Base-by-base conservation (phyloP, 2,888 invertebrate genomes). In the Graphium colonna region DNA sequence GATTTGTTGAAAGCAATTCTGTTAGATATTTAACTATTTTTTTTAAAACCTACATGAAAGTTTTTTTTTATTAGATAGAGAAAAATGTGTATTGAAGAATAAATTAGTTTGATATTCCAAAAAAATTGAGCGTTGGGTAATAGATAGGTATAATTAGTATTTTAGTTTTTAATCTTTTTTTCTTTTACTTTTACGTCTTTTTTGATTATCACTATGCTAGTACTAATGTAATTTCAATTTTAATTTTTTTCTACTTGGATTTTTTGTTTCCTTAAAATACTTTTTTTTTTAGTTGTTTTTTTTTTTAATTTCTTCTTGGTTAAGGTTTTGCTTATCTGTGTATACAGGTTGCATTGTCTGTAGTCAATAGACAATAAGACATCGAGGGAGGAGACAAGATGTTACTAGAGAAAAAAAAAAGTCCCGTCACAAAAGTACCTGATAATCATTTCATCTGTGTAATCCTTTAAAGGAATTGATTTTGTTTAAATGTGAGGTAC, bases 401-500 rank as follows among this genome's bases (percentile, higher is more conserved):
- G 16, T 36, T 36, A 12, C 21, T 21, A 36, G 4, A n/a, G 15
- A 42, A 42, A 1, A 16, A 28, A 26, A 16, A 33, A 46, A 17
- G 16, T 16, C 13, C 40, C 21, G 43, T 52, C 38, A 28, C 52
- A 17, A 38, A 38, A 36, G 48, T 53, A 53, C 48, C 52, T 53
- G 43, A 53, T 7, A 52, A n/a, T 41, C 3, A 45, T 9, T 17
- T 38, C 36, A 42, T 21, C 40, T 40, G 42, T 26, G 26, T 33
- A 33, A 33, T 16, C 4, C 26, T 45, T 5, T 41, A 18, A 9
- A 42, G 48, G 38, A 47, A 52, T 48, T 52, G 21, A 47, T 51
- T 51, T 40, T 16, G 8, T 45, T 40, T 12, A 33, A 31, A 9
- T 36, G 36, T 12, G 36, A 36, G n/a, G 36, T 36, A 36, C 36